Base-by-base conservation (phyloP, 2,888 invertebrate genomes). In the Cryptus viduatorius region DNA sequence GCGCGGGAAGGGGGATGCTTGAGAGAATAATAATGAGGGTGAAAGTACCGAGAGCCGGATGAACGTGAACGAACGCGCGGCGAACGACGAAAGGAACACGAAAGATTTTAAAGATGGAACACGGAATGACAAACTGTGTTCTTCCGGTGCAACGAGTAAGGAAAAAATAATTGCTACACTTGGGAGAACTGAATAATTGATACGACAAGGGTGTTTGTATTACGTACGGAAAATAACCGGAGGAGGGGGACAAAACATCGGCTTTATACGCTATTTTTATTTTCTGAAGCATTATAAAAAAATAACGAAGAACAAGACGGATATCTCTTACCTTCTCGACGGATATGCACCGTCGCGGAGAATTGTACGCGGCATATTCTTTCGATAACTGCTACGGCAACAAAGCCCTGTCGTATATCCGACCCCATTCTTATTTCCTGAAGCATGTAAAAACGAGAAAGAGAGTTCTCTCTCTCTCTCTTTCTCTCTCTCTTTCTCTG, bases 21-120 rank as follows among this genome's bases (percentile, higher is more conserved):
- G 12, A 44, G 72, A n/a, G 72, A 72, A 72, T 59, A 72, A 72
- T 72, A 72, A 59, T 56, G 24, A 48, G 16, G 12, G 59, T 24
- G 14, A 12, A 24, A 14, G 16, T 5, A 12, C n/a, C 10, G 56
- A 37, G 37, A 37, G 37, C 56, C 24, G 24, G 12, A 56, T 24
- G 72, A 59, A 29, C 12, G 42, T 16, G 19, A 44, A 12, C 14
- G 16, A 44, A 5, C 5, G 8, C 37, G 7, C 4, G 37, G 7
- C 37, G 37, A 37, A 37, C 4, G 37, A 37, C 37, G 37, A 37
- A 37, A 4, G 1, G 37, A 37, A 37, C 37, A 19, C 16, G 14
- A 14, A 37, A 44, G 53, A 56, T 24, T 56, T 56, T 24, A 24
- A 19, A 53, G 71, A 53, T 37, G 24, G 72, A 59, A 42, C 24